Percentiles rank a stretch among this genome's conserved stretches.
Conservation (phyloP, 2,113 vertebrate species). For the Merops nubicus region DNA sequence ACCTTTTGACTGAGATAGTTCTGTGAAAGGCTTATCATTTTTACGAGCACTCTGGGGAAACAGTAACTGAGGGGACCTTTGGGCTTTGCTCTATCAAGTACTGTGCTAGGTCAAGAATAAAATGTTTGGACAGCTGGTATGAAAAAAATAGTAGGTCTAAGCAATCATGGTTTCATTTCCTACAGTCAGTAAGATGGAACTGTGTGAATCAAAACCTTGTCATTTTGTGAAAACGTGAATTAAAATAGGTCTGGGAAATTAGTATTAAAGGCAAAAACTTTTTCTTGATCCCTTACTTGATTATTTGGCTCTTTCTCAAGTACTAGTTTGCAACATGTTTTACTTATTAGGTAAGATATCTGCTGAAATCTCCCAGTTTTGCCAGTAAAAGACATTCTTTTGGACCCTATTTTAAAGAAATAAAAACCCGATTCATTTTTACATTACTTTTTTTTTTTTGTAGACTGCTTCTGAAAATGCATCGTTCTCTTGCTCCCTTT, state of each 20-base stretch:
- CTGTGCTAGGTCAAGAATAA: background rate
- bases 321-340: background rate
- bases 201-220: background rate
- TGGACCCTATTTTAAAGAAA: background rate
- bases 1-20: background rate
- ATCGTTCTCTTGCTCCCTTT: background rate
- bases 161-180: background rate
- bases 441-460: background rate
- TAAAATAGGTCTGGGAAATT: background rate
- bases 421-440: background rate
- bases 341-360: too few species aligned
- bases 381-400: background rate
- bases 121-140: background rate
- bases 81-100: background rate
- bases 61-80: background rate
- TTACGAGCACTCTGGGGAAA: background rate
- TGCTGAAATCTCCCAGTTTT: background rate
- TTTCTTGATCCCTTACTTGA: background rate
- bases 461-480: fast-evolving
- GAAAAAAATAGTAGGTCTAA: background rate
- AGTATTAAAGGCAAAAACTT: background rate
- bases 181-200: background rate
- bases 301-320: background rate
- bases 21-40: background rate
- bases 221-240: background rate